Evolutionary conservation across 2,888 invertebrate genomes (phyloP).

Genomic region (Drosophila incognita): DNA sequence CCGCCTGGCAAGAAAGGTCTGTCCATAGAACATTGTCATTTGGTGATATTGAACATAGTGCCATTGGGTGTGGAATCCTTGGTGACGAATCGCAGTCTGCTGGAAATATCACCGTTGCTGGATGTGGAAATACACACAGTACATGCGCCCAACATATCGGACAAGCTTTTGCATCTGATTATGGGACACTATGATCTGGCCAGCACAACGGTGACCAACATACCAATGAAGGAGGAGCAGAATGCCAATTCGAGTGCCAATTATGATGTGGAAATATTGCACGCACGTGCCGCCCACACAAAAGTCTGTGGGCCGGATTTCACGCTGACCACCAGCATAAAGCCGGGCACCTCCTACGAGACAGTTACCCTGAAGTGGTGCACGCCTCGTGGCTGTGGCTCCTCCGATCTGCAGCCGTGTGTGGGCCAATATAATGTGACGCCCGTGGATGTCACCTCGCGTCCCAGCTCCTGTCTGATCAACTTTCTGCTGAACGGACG

Average conservation of each 20-base stretch:
- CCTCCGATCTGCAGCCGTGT: conserved; percentile 92
- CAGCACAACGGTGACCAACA: conserved; percentile 98
- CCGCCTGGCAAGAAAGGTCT: conserved; percentile 88
- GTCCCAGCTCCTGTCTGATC: conserved; percentile 98
- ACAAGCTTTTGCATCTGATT: conserved; percentile 90
- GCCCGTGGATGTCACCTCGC: conserved; percentile 97
- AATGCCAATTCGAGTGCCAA: conserved; percentile 99
- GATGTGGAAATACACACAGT: conserved; percentile 93
- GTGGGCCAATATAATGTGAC: conserved; percentile 95
- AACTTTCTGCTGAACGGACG: conserved; percentile 98
- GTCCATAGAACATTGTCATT: conserved; percentile 93
- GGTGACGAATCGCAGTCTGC: conserved; percentile 90
- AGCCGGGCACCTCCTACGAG: conserved; percentile 91
- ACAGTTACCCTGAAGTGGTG: conserved; percentile 97
- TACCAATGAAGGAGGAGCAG: conserved; percentile 99
- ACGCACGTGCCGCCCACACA: conserved; percentile 93
- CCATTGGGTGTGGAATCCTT: conserved; percentile 92
- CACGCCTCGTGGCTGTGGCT: conserved; percentile 95
- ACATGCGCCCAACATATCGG: conserved; percentile 90
- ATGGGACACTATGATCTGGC: conserved; percentile 95
- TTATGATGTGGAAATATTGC: conserved; percentile 99
- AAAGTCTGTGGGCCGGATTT: conserved; percentile 90
- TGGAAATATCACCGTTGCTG: conserved; percentile 90
- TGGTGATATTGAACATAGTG: conserved; percentile 95
- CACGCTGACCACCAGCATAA: conserved; percentile 86